A percentile compares a stretch with the other conserved stretches of the same genome.
Evolutionary conservation across 2,113 vertebrate genomes (phyloP).

Genomic region (Synchiropus splendidus): DNA sequence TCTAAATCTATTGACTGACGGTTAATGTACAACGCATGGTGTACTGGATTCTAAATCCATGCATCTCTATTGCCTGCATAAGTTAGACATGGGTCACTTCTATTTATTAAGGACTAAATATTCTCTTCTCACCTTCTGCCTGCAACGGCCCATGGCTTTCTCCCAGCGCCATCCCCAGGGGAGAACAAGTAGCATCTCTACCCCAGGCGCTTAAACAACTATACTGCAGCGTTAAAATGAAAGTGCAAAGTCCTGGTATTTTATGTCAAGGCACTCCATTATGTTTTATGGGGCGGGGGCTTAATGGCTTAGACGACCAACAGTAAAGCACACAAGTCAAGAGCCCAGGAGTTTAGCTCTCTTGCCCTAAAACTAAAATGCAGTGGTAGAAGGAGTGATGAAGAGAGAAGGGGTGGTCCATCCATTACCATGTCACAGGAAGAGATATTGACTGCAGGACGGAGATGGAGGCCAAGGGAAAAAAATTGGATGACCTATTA

Average conservation of each 20-base stretch:
- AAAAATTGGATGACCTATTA: constrained; percentile 41
- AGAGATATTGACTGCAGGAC: constrained; percentile 41
- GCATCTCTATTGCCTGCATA: no score
- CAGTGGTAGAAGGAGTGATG: constrained; percentile 20
- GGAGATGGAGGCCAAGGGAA: constrained; percentile 27
- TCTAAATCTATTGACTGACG: no score
- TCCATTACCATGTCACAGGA: constrained; percentile 46
- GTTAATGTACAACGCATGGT: no score
- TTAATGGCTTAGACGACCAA: constrained; percentile 51
- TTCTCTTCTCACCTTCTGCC: no score
- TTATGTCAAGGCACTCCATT: constrained; percentile 54
- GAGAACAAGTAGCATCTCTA: constrained; percentile 42
- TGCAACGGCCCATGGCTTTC: no score
- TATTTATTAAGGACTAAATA: no score
- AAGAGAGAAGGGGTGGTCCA: constrained; percentile 31
- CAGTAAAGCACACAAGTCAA: constrained; percentile 57
- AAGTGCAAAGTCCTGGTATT: constrained; percentile 55
- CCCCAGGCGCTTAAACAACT: constrained; percentile 58
- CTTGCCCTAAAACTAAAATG: constrained; percentile 21
- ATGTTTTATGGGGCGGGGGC: constrained; percentile 59
- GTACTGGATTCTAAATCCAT: no score
- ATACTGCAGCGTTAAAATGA: constrained; percentile 44
- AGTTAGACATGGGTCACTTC: no score
- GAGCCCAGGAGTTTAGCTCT: constrained; percentile 33
- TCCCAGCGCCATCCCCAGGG: constrained; percentile 4